Evolutionary conservation across 2,113 vertebrate species (phyloP), one percentile per base, ranked within the genome.

Genomic region (Gnathonemus echidnorhynchus): DNA sequence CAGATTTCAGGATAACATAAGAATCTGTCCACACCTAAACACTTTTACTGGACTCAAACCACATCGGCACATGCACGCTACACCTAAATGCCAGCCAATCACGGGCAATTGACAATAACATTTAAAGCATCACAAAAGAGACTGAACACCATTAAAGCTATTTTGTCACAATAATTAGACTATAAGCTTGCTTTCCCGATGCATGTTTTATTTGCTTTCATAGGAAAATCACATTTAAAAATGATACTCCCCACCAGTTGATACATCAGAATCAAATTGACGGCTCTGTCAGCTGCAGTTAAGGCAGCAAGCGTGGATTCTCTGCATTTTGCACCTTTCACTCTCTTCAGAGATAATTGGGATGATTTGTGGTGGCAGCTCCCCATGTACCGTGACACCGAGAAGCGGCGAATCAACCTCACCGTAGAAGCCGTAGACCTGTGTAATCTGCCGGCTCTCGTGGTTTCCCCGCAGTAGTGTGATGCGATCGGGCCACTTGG

Each of bases 401-500:
- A 80, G 35, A 84, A 45, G 24, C 39, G 42, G 50, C 35, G 7
- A 39, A 86, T 39, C 35, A 2, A 2, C 90, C 96, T 97, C 91
- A 99, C 98, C 98, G 56, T 99, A 99, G 94, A 99, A 99, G 66
- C 98, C 98, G 27, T 99, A 99, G 88, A 99, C 98, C 89, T 99
- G 98, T 1, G 98, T 99, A 92, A 99, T 99, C 92, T 99, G 98
- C 93, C 98, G 96, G 96, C 98, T 99, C 90, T 99, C 98, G 1
- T 99, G 98, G 93, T 99, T 99, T 93, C 98, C 98, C 89, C 98
- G 94, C 49, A 99, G 94, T 88, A 99, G 97, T 0, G 98, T 99
- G 96, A 99, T 99, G 13, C 98, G 97, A 91, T 99, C 98, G 0
- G 98, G 98, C 98, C 98, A 99, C 94, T 99, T 99, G 21, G 98